phyloP scores from a whole-genome alignment of 1,140 invertebrate species.

The Tenebrio molitor region DNA sequence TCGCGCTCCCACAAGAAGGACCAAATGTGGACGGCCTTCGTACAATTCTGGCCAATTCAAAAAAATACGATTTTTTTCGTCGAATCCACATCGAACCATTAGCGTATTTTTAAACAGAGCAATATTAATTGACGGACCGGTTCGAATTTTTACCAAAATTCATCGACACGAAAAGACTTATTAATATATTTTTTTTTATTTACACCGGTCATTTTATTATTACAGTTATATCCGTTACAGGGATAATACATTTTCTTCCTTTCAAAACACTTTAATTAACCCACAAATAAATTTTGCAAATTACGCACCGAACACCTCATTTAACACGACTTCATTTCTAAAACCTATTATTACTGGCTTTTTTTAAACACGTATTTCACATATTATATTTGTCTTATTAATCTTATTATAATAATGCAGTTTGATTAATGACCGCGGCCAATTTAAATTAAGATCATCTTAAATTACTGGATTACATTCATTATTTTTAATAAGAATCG shows the following conservation, averaged over 20 bases:
- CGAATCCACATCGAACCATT: not conserved
- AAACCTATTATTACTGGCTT: not conserved
- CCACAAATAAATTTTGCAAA: not conserved
- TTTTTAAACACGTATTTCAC: not conserved
- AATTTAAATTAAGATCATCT: not conserved
- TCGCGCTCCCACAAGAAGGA: constrained; percentile 20
- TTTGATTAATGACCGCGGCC: no score
- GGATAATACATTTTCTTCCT: not conserved
- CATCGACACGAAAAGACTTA: not conserved
- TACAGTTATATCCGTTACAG: not conserved
- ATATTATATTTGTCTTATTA: no score
- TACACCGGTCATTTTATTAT: not conserved
- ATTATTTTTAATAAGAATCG: constrained; percentile 11
- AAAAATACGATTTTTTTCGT: not conserved
- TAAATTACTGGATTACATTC: not conserved
- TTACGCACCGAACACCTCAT: no score
- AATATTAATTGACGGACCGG: not conserved
- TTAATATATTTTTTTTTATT: no score
- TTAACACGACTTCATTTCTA: not conserved
- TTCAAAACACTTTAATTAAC: constrained; percentile 2
- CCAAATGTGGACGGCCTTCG: constrained; percentile 17
- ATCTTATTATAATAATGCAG: no score
- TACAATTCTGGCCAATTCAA: constrained; percentile 1
- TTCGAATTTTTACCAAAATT: not conserved
- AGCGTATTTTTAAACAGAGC: constrained; percentile 7